Base-by-base conservation (phyloP, 2,113 vertebrate species). In the Pygathrix nemaeus region DNA sequence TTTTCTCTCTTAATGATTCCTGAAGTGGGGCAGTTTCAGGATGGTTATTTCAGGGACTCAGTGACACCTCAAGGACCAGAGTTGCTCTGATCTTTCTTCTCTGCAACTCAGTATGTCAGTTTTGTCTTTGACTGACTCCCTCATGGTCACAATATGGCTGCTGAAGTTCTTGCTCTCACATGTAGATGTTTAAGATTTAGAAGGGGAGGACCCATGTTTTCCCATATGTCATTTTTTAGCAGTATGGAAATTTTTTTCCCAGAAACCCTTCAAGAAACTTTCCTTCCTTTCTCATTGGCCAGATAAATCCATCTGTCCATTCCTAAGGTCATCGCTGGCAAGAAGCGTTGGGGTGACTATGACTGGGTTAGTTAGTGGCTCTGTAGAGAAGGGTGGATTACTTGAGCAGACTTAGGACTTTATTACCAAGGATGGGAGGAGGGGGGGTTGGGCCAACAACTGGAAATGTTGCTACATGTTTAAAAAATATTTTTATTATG, bases 1-100 rank as follows among this genome's bases (percentile, higher is more conserved):
- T 88, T 93, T 97, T 87, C 90, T 98, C 43, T 64, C 82, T 97
- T 84, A 91, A 50, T 30, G 52, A 93, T 97, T 97, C 86, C 95
- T 95, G 82, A 94, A 94, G 52, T 35, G 55, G 93, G 79, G 48
- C 79, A 55, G 40, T 95, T 93, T 95, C 68, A 43, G 88, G 35
- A 88, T 88, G 81, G 38, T 66, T 72, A 78, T 84, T 94, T 90
- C 10, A 55, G 88, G 72, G 78, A 61, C 66, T 90, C n/a, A 13
- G 20, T 18, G 66, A 90, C 83, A 90, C 61, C 45, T 79, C 43
- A 45, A 90, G 88, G 76, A 91, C 61, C 32, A 48, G 38, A 4
- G 48, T 45, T 76, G 59, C 93, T 97, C 90, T 94, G 85, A 70
- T 93, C 59, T 81, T 83, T 89, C 52, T n/a, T 88, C 16, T 93